These are phyloP conservation scores for Petrocephalus sullivani DNA, from an alignment of 2,797 vertebrate species.

Conservation along the genomic window DNA sequence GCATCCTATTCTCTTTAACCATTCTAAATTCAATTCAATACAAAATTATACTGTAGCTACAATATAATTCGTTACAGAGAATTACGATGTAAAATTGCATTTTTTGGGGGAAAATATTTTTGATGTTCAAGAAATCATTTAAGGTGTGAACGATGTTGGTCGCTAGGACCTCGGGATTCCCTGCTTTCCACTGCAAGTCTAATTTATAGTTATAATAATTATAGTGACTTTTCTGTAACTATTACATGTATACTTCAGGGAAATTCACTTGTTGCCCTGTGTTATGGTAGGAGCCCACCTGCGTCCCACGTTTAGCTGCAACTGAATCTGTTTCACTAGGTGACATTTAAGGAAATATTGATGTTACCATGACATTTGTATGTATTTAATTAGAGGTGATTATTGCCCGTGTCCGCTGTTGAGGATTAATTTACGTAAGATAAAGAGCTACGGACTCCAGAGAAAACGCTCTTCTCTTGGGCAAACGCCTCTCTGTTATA, in stretches of 20 bases:
- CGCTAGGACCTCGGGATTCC: neutral
- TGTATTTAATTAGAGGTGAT: slow-evolving; percentile 16
- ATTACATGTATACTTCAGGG: neutral
- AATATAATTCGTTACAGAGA: neutral
- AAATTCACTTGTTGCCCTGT: neutral
- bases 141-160: neutral
- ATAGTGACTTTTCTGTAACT: neutral
- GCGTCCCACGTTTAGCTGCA: neutral
- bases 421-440: slow-evolving; percentile 16
- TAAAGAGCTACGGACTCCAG: neutral
- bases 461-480: neutral
- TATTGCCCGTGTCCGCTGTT: neutral
- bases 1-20: neutral
- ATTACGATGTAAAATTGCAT: neutral
- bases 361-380: neutral
- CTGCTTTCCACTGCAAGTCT: neutral
- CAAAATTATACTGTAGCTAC: neutral
- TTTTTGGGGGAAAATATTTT: neutral
- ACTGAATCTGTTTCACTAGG: neutral
- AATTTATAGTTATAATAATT: neutral
- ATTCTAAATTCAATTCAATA: neutral
- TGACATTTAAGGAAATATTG: neutral
- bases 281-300: neutral
- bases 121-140: neutral
- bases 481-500: neutral